Percentiles rank a stretch among this genome's conserved stretches.
These are phyloP conservation scores for Erithacus rubecula DNA, from an alignment of 2,797 vertebrate species.

Conservation along the genomic window DNA sequence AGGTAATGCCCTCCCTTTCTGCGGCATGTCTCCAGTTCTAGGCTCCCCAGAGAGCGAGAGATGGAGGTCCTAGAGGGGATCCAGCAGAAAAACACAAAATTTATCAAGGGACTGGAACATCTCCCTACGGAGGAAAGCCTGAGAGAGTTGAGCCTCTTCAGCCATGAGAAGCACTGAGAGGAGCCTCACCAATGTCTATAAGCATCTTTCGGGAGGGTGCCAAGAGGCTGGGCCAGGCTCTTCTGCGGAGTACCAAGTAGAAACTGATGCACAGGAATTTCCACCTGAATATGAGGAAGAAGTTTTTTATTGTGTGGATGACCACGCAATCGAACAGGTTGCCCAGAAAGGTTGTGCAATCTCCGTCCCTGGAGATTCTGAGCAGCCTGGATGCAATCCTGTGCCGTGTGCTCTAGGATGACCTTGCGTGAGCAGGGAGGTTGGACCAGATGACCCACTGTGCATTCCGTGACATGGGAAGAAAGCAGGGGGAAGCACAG, in stretches of 20 bases:
- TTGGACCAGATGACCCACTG: neutral
- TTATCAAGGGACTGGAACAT: neutral
- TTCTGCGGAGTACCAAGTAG: neutral
- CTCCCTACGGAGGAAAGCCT: neutral
- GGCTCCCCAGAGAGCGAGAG: neutral
- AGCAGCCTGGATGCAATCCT: neutral
- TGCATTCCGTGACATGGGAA: neutral
- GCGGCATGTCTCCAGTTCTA: neutral
- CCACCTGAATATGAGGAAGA: neutral
- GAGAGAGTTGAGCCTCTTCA: no score
- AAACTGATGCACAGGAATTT: neutral
- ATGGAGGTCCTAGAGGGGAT: neutral
- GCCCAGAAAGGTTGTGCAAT: neutral
- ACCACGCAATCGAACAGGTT: neutral
- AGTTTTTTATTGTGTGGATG: neutral
- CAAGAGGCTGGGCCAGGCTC: no score
- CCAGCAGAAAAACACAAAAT: neutral
- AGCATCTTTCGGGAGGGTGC: neutral
- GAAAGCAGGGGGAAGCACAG: neutral
- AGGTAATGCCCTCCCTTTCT: neutral
- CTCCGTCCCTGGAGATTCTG: neutral
- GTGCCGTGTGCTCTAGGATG: neutral
- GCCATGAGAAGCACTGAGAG: neutral
- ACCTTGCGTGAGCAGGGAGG: neutral
- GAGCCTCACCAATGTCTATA: no score